These are phyloP conservation scores for Portevinia maculata DNA, from an alignment of 2,888 invertebrate species.

Conservation along the genomic window DNA sequence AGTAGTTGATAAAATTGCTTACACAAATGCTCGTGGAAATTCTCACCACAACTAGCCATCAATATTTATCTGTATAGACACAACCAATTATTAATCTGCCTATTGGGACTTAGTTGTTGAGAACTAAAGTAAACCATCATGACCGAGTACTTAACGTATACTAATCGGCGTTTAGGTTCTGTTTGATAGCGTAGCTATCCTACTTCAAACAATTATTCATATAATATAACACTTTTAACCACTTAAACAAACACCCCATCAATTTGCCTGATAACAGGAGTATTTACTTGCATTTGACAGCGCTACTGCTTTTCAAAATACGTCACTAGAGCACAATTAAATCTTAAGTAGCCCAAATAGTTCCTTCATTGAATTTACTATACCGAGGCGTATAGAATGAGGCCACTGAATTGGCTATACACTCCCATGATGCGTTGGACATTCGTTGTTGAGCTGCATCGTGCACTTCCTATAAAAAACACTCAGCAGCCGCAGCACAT, in stretches of 20 bases:
- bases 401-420: conserved; percentile 6
- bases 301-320: conserved; percentile 7
- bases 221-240: background rate
- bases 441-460: background rate
- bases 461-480: background rate
- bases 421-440: background rate
- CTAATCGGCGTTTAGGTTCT: too few species aligned
- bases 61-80: too few species aligned
- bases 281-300: conserved; percentile 1
- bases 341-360: conserved; percentile 13
- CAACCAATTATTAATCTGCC: too few species aligned
- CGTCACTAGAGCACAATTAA: conserved; percentile 15
- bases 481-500: background rate
- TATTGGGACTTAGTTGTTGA: too few species aligned
- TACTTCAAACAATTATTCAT: background rate
- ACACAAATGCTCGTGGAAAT: too few species aligned
- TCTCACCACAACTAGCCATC: too few species aligned
- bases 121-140: too few species aligned
- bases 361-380: background rate
- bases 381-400: background rate
- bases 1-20: too few species aligned
- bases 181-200: too few species aligned
- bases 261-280: conserved; percentile 7
- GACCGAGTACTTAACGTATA: too few species aligned
- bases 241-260: background rate